Conservation (phyloP, 2,888 invertebrate species). For the Dolichopus griseipennis region DNA sequence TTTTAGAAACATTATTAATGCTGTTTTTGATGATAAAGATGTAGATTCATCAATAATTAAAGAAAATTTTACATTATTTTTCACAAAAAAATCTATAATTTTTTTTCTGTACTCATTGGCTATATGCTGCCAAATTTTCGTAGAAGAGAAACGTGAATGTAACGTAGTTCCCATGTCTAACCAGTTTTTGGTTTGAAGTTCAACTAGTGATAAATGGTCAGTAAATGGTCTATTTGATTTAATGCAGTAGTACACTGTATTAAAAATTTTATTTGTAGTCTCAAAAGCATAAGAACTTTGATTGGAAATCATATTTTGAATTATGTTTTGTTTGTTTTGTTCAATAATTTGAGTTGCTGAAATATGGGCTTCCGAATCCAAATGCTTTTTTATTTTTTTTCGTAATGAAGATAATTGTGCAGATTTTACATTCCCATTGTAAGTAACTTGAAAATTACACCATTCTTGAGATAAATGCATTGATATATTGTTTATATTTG, state of each 20-base stretch:
- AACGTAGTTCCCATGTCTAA: constrained; percentile 9
- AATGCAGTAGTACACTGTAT: constrained; percentile 2
- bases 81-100: not conserved
- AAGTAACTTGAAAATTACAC: too few relatives aligned
- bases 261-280: too few relatives aligned
- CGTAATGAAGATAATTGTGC: not conserved
- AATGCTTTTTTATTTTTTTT: constrained; percentile 8
- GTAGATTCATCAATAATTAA: constrained; percentile 5
- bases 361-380: constrained; percentile 4
- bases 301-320: constrained; percentile 8
- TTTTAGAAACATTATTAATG: too few relatives aligned
- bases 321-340: not conserved
- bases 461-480: too few relatives aligned
- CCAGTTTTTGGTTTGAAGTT: not conserved
- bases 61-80: constrained; percentile 4
- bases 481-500: too few relatives aligned
- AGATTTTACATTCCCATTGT: too few relatives aligned
- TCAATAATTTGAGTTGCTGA: constrained; percentile 7
- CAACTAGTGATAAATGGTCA: constrained; percentile 9
- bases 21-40: constrained; percentile 9
- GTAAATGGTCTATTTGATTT: constrained; percentile 8
- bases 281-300: too few relatives aligned
- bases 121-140: constrained; percentile 3
- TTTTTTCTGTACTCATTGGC: constrained; percentile 5
- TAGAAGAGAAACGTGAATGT: constrained; percentile 8